A percentile compares a stretch with the other conserved stretches of the same genome.
These are phyloP conservation scores for Gandaritis pyraliata DNA, from an alignment of 2,888 invertebrate species.

Conservation along the genomic window DNA sequence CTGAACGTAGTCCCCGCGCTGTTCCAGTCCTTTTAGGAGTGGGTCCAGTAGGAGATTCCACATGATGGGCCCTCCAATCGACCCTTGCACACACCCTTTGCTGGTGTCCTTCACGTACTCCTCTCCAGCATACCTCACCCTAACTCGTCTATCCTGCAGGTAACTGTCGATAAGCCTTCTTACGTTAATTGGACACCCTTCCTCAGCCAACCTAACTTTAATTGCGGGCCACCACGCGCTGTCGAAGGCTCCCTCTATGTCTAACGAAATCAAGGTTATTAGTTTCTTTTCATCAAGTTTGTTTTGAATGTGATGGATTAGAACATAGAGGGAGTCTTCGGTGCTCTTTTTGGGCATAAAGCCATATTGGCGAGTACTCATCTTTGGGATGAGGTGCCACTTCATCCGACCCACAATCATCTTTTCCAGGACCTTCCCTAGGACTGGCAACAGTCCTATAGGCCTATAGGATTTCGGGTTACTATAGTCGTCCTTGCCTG, in stretches of 20 bases:
- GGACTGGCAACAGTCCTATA: no score
- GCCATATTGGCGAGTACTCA: conserved; percentile 9
- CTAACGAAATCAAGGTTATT: neutral
- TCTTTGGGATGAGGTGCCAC: neutral
- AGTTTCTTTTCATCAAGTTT: neutral
- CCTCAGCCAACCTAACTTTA: neutral
- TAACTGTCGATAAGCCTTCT: neutral
- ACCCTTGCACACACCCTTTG: neutral
- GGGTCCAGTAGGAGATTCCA: no score
- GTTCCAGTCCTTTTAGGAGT: no score
- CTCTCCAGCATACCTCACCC: neutral
- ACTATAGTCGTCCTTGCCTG: neutral
- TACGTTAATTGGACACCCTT: neutral
- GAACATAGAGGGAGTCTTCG: conserved; percentile 18
- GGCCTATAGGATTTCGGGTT: no score
- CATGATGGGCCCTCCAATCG: neutral
- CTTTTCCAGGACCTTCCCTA: neutral
- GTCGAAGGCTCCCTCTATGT: neutral
- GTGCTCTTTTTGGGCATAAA: conserved; percentile 18
- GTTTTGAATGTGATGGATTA: neutral
- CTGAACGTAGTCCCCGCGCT: no score
- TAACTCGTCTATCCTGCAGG: neutral
- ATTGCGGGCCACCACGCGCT: neutral
- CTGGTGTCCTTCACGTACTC: neutral
- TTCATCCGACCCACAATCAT: neutral